Base-by-base conservation (phyloP, 1,140 invertebrate species). In the Dinothrombium tinctorium region DNA sequence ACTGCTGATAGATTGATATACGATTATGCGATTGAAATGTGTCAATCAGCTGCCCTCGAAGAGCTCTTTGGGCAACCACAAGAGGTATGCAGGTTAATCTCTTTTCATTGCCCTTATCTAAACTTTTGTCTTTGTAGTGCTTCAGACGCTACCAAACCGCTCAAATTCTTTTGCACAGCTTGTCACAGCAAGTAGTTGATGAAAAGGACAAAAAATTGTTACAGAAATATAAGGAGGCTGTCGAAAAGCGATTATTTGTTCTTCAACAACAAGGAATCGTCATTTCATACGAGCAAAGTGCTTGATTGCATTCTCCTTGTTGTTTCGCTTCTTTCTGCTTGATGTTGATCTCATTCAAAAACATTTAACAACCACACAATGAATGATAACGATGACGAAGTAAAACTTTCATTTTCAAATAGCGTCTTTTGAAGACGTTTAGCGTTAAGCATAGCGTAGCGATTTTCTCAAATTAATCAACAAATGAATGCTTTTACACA, bases 101-200 rank as follows among this genome's bases (percentile, higher is more conserved):
- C 28, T 35, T 46, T 11, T 17, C 17, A 33, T 33, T 33, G 26
- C 26, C n/a, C 42, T 28, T 44, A 28, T 41, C 12, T 43, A 7
- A 37, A 25, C 9, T 33, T 19, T 43, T 44, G 44, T 40, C 41
- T 14, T 54, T 53, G 20, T 46, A 89, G 59, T 94, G 89, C 65
- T 89, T 90, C 56, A 75, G 80, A 49, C 71, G 83, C 41, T 98
- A 99, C 63, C 81, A 92, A 59, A 92, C 83, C 14, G 90, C 90
- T 45, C 90, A 96, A 56, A 90, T 96, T 56, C 61, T 98, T 44
- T 66, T 99, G 39, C 92, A 98, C 62, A 90, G 84, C 49, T 67
- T 98, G 29, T 79, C 84, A 19, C 86, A 95, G 55, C 84, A 94
- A 54, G 78, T 81, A 47, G 47, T 44, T 47, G 56, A 58, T 51